Conservation (phyloP, 2,888 invertebrate genomes). For the Emesis russula region DNA sequence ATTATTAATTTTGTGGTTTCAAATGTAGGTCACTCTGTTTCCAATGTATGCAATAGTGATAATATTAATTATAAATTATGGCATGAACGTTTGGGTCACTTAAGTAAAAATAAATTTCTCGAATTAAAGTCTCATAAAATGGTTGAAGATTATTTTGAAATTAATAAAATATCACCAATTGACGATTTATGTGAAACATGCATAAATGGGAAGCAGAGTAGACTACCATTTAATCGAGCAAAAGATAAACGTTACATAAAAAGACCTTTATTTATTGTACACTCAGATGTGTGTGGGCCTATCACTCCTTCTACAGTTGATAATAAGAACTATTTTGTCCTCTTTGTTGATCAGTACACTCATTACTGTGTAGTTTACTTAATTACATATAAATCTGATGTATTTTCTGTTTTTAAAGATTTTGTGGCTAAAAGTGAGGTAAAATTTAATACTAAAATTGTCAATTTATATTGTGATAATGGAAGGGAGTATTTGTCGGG, state of each 20-base stretch:
- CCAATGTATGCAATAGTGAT: constrained; percentile 70
- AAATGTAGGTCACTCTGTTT: constrained; percentile 46
- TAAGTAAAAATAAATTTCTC: constrained; percentile 84
- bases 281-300: constrained; percentile 83
- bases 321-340: constrained; percentile 89
- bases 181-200: constrained; percentile 90
- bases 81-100: constrained; percentile 88
- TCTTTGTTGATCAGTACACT: constrained; percentile 90
- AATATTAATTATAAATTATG: constrained; percentile 84
- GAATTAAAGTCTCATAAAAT: constrained; percentile 72
- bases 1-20: background rate
- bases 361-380: constrained; percentile 89
- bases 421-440: constrained; percentile 83
- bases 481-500: constrained; percentile 89
- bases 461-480: constrained; percentile 89
- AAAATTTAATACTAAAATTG: constrained; percentile 88
- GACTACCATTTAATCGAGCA: constrained; percentile 88
- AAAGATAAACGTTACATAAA: constrained; percentile 86
- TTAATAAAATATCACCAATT: constrained; percentile 54
- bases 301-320: constrained; percentile 87
- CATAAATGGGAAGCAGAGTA: constrained; percentile 90
- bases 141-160: constrained; percentile 60
- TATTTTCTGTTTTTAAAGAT: constrained; percentile 85
- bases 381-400: constrained; percentile 88
- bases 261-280: constrained; percentile 89